phyloP scores from a whole-genome alignment of 2,888 invertebrate genomes.

The Stegana nigrithorax region DNA sequence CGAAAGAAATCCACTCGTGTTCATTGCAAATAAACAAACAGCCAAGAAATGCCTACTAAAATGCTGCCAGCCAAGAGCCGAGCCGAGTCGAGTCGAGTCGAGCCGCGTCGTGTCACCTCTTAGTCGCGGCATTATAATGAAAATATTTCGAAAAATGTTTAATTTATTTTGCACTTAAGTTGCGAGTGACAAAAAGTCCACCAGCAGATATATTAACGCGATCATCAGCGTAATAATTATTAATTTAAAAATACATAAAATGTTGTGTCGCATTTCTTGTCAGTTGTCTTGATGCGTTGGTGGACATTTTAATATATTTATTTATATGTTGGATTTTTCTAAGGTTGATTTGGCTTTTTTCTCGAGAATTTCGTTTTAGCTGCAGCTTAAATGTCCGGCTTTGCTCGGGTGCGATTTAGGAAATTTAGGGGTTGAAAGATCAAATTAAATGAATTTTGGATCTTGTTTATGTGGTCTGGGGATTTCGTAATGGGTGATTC shows the following conservation, averaged over 20 bases:
- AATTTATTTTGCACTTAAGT: slow-evolving; percentile 10
- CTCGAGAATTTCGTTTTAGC: too few relatives aligned
- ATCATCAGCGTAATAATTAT: slow-evolving; percentile 3
- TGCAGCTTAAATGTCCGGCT: too few relatives aligned
- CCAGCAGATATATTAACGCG: neutral
- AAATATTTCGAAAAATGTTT: slow-evolving; percentile 39
- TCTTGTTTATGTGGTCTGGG: too few relatives aligned
- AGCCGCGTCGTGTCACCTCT: too few relatives aligned
- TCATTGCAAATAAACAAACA: slow-evolving; percentile 1
- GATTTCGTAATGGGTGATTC: too few relatives aligned
- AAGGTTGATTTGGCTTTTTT: too few relatives aligned
- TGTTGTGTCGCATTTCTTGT: neutral
- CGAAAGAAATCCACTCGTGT: slow-evolving; percentile 38
- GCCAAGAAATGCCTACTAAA: slow-evolving; percentile 2
- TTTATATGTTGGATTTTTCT: slow-evolving; percentile 46
- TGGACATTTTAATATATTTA: slow-evolving; percentile 49
- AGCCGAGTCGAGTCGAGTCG: too few relatives aligned
- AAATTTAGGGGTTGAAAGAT: too few relatives aligned
- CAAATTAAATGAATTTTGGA: too few relatives aligned
- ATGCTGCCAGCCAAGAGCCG: too few relatives aligned
- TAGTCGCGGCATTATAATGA: slow-evolving; percentile 60
- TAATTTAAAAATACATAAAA: slow-evolving; percentile 13
- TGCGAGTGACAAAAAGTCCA: neutral
- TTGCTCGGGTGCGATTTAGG: too few relatives aligned
- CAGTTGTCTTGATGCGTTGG: slow-evolving; percentile 16